Evolutionary conservation across 2,888 invertebrate genomes (phyloP), one percentile per base, ranked within the genome.

Genomic region (Ennomos erosarius): DNA sequence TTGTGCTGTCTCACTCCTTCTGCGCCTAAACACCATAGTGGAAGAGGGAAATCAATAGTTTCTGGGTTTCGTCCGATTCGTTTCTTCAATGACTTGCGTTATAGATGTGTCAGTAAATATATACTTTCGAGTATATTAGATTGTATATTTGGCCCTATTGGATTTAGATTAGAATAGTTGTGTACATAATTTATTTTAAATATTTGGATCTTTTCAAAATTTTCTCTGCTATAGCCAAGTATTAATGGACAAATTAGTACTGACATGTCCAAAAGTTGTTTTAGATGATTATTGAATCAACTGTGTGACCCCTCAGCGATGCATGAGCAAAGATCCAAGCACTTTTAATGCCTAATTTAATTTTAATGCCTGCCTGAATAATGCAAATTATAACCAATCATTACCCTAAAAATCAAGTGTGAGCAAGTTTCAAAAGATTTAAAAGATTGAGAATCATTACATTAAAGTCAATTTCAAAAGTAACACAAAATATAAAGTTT

Each of bases 261-360:
- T 74, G 70, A 74, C 70, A 65, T 70, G 68, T 74, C 67, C 50
- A 63, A 61, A 37, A 47, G 34, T 33, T 47, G 52, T 56, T 9
- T 12, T 16, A 42, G 1, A 16, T 59, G 49, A 58, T 62, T 61
- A 13, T 37, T 36, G 26, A 38, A 46, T 33, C 45, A 13, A 68
- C 66, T 56, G 83, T 79, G 84, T 85, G 84, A 73, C 78, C 85
- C 82, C 72, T 57, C 67, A 68, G 79, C 80, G 81, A 74, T 81
- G 88, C 88, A 88, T 88, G 88, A 73, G 75, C 71, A 64, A 62
- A 62, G 48, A 55, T 65, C 71, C 74, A 69, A 74, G 70, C 75
- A 76, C 71, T 68, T 56, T 71, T 70, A 70, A 65, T 69, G 65
- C 72, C 65, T 67, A 53, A 47, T 63, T 66, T 67, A 62, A 64